These are phyloP conservation scores for Thecocarcelia acutangulata DNA, from an alignment of 2,888 invertebrate species.

Conservation along the genomic window DNA sequence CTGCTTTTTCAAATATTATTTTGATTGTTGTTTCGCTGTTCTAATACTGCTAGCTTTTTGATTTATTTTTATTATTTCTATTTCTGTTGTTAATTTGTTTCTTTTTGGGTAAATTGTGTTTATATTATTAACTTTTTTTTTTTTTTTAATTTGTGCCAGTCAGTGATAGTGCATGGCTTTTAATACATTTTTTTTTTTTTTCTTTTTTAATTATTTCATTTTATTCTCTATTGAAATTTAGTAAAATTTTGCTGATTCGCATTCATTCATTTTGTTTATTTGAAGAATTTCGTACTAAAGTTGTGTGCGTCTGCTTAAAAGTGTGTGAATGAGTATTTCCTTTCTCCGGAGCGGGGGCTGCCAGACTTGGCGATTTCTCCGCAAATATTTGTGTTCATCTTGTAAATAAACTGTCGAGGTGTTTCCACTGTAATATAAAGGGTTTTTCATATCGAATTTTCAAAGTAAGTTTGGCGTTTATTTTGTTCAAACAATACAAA, in stretches of 20 bases:
- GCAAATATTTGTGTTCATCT: too few relatives aligned
- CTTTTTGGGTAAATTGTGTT: conserved; percentile 30
- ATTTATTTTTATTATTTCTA: not conserved
- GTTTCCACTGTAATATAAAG: too few relatives aligned
- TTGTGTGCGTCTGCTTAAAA: conserved; percentile 1
- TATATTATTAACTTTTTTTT: conserved; percentile 12
- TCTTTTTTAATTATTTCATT: conserved; percentile 29
- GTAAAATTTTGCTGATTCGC: conserved; percentile 41
- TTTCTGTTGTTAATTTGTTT: conserved; percentile 31
- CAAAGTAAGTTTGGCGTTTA: too few relatives aligned
- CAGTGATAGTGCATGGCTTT: conserved; percentile 51
- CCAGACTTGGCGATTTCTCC: too few relatives aligned
- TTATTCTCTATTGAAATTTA: conserved; percentile 43
- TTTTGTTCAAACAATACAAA: too few relatives aligned
- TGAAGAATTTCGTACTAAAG: conserved; percentile 42
- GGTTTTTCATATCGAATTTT: too few relatives aligned
- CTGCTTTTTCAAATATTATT: not conserved
- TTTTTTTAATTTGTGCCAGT: conserved; percentile 56
- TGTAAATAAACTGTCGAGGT: too few relatives aligned
- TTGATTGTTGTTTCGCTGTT: conserved; percentile 3
- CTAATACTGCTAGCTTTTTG: not conserved
- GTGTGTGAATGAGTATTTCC: conserved; percentile 4
- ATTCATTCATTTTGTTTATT: conserved; percentile 39
- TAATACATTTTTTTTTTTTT: conserved; percentile 29
- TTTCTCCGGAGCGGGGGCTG: not conserved